Evolutionary conservation across 2,113 vertebrate species (phyloP), one percentile per base, ranked within the genome.

Genomic region (Hoplias malabaricus): DNA sequence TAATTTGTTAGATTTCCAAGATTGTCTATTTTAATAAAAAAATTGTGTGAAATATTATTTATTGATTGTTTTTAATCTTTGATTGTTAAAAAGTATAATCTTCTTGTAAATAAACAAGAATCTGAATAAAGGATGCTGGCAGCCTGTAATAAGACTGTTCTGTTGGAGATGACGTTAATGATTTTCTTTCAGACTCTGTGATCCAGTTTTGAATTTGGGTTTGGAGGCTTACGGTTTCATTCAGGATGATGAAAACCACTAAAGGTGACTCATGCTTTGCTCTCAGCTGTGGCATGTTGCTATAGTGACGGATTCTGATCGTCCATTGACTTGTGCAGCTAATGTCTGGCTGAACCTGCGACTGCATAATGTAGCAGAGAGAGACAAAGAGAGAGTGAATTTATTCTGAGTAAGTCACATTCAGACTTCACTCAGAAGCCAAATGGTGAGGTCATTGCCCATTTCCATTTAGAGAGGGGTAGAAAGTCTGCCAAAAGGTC

Each of bases 251-350:
- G 66, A 62, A 59, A 59, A 85, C 73, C 84, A 84, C 79, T 77
- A 87, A 69, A 86, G 85, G 88, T 92, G 90, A 92, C 81, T 92
- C 91, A 91, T 48, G 69, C 84, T 82, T 84, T 80, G 76, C 75
- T 57, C 84, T 80, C 57, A 80, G 68, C 86, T 84, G 86, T 83
- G 77, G 75, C 81, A 34, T 42, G 88, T 91, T 90, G 82, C 87
- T 80, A 91, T 91, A 86, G 86, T 8, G 42, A 90, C 81, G 29
- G 67, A 46, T 66, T 75, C 75, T 75, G 42, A 80, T 87, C 86
- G 86, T 79, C 86, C 84, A 89, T 86, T 82, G 83, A 87, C 84
- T 88, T 82, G 54, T 40, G 14, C 73, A 73, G 70, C 73, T 76
- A 40, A 31, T 80, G 40, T 21, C 57, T 8, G 75, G 76, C 33